These are phyloP conservation scores for Tiliacea citrago DNA, from an alignment of 2,888 invertebrate genomes.

Conservation along the genomic window DNA sequence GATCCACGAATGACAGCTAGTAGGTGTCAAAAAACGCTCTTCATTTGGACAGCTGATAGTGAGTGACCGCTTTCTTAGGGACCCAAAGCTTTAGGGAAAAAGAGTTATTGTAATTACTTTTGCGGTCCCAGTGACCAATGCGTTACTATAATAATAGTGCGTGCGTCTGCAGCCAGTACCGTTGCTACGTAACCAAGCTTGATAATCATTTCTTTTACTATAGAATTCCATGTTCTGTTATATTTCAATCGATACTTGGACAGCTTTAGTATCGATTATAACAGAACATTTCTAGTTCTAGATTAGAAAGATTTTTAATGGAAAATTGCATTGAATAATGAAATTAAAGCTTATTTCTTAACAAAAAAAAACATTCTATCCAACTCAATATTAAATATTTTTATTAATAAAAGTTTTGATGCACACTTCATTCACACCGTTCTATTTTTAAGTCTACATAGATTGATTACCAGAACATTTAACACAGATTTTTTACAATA, in stretches of 20 bases:
- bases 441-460: conserved; percentile 1
- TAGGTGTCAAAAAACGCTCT: too few relatives aligned
- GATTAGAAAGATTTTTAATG: not conserved
- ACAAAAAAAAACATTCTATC: not conserved
- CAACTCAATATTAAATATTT: not conserved
- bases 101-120: not conserved
- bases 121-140: not conserved
- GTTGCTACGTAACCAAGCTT: conserved; percentile 14
- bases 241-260: not conserved
- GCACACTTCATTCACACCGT: not conserved
- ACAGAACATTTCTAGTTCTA: not conserved
- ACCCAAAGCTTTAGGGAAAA: not conserved
- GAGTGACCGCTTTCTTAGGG: too few relatives aligned
- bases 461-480: too few relatives aligned
- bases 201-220: not conserved
- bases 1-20: too few relatives aligned
- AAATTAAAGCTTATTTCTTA: not conserved
- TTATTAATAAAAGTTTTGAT: not conserved
- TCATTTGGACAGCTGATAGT: too few relatives aligned
- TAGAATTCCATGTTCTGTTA: not conserved
- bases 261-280: not conserved
- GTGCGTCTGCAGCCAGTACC: not conserved
- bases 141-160: not conserved
- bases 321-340: not conserved
- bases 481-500: conserved; percentile 1